These are phyloP conservation scores for Odontothrips loti DNA, from an alignment of 2,888 invertebrate species.

Conservation along the genomic window DNA sequence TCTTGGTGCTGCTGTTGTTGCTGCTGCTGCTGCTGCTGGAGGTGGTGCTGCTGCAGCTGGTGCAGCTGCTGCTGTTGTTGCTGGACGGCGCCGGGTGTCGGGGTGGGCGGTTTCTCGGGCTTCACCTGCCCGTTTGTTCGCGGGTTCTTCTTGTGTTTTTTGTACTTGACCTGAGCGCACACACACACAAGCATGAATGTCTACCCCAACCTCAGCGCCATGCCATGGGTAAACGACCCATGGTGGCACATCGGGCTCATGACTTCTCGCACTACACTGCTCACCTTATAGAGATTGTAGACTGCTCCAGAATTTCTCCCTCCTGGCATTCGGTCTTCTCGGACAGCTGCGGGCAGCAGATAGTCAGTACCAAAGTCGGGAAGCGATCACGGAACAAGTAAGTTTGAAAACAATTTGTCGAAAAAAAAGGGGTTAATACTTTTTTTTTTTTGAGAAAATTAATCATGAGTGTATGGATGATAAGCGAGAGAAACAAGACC, in stretches of 20 bases:
- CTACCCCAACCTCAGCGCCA: no score
- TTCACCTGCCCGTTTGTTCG: constrained; percentile 48
- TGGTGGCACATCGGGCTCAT: neutral
- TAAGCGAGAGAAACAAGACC: no score
- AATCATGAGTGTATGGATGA: no score
- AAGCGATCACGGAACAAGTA: constrained; percentile 37
- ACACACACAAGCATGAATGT: constrained; percentile 17
- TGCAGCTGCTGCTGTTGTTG: constrained; percentile 44
- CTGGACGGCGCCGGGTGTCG: constrained; percentile 44
- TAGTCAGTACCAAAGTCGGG: constrained; percentile 35
- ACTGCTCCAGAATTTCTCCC: constrained; percentile 98
- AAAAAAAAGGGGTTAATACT: neutral
- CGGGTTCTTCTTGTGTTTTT: constrained; percentile 88
- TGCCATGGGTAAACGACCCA: no score
- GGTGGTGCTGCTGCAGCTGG: constrained; percentile 42
- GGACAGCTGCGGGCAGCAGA: constrained; percentile 67
- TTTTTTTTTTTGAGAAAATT: no score
- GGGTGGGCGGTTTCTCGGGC: constrained; percentile 43
- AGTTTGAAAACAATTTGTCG: constrained; percentile 8
- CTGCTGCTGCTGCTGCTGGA: constrained; percentile 43
- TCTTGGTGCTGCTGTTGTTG: constrained; percentile 43
- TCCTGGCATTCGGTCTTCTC: constrained; percentile 99
- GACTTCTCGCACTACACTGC: constrained; percentile 26
- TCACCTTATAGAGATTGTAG: constrained; percentile 93
- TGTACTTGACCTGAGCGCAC: constrained; percentile 76